phyloP scores from a whole-genome alignment of 2,797 vertebrate species.

The Hypotaenidia philippensis region DNA sequence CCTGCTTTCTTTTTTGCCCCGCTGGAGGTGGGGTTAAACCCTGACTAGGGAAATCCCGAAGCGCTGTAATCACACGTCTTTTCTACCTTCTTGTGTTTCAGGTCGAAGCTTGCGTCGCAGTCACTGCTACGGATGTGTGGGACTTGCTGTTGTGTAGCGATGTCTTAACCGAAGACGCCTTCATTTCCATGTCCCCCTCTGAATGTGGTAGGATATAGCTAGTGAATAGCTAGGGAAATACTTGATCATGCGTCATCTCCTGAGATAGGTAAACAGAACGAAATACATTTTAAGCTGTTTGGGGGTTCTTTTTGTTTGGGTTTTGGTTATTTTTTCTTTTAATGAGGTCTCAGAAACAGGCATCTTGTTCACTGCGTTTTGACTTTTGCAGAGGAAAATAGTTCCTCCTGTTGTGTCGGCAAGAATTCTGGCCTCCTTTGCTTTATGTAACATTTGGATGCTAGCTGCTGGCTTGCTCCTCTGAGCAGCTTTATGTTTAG shows the following conservation, averaged over 20 bases:
- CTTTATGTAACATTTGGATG: accelerated
- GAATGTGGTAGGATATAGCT: slow-evolving; percentile 59
- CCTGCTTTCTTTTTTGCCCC: background rate
- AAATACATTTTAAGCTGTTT: background rate
- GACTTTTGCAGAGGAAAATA: background rate
- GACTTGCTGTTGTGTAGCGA: background rate
- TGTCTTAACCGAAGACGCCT: background rate
- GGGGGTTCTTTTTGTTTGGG: background rate
- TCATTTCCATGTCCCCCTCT: background rate
- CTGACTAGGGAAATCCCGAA: accelerated
- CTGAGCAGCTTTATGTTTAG: background rate
- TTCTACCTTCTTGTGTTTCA: slow-evolving; percentile 29
- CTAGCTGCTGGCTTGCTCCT: background rate
- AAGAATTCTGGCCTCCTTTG: background rate
- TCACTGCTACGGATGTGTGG: background rate
- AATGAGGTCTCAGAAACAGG: background rate
- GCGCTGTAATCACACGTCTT: accelerated
- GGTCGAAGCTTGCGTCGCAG: background rate
- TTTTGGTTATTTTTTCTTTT: background rate
- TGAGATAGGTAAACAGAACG: slow-evolving; percentile 51
- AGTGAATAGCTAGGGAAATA: slow-evolving; percentile 10
- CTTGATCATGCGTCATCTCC: slow-evolving; percentile 33
- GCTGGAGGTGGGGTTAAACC: background rate
- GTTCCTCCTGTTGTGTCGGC: background rate
- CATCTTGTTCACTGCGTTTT: background rate